Evolutionary conservation across 1,140 invertebrate genomes (phyloP), one percentile per base, ranked within the genome.

Genomic region (Pseudomyrmex flavicornis): DNA sequence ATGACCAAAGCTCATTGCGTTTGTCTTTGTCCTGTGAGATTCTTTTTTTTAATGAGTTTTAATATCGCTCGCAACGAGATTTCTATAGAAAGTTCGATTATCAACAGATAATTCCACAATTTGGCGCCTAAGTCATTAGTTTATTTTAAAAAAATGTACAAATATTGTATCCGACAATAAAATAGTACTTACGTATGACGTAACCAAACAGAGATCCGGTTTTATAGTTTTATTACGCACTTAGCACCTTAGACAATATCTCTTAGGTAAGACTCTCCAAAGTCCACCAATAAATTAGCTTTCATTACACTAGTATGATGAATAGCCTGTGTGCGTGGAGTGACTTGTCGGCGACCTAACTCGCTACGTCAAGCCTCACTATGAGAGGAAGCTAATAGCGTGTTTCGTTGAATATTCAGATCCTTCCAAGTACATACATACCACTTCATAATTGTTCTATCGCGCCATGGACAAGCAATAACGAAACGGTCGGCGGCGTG

Each of bases 371-470:
- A 58, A 72, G 73, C 82, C 65, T 85, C 58, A 46, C 72, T 54
- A 66, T 68, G 73, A 88, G 89, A 89, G 82, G 75, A 61, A 90
- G 90, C 85, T 88, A 90, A 91, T 90, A 84, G 84, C 83, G 72
- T 86, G 82, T 84, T 85, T 76, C 82, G 89, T 90, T 91, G 90
- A 89, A 90, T 91, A 91, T 90, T 90, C 89, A 91, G 87, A 61
- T 56, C 66, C 54, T 73, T 84, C 61, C 77, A 61, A 74, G 59
- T 63, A 63, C 72, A 74, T 82, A 88, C 73, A 48, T 85, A 88
- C 77, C 77, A 70, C 77, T 88, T 85, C 83, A 83, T 88, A 88
- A 88, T 88, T 88, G 83, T 88, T 82, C 74, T 68, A 74, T 85
- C 77, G 58, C 61, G 52, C 59, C n/a, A 52, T 54, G 52, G 44